Evolutionary conservation across 2,113 vertebrate species (phyloP).

Genomic region (Myrmophylax atrothorax): DNA sequence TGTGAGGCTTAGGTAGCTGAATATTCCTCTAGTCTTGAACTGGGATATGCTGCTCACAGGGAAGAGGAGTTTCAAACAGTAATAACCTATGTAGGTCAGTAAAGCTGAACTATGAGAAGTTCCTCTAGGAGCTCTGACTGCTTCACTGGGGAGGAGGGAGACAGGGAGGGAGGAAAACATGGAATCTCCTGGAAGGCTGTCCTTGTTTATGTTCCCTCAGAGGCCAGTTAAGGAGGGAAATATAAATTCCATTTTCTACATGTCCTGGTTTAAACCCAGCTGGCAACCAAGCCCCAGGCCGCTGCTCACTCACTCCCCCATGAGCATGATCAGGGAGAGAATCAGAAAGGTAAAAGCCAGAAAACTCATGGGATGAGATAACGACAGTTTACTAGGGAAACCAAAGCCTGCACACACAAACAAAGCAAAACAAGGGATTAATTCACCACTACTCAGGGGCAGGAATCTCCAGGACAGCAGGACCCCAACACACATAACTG

Average conservation of each 20-base stretch:
- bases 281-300: not conserved
- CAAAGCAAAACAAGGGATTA: not conserved
- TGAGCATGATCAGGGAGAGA: not conserved
- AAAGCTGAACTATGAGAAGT: not conserved
- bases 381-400: not conserved
- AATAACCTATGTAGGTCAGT: not conserved
- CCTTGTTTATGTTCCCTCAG: not conserved
- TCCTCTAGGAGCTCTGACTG: not conserved
- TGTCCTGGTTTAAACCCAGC: not conserved
- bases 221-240: not conserved
- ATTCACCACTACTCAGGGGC: not conserved
- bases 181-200: not conserved
- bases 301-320: not conserved
- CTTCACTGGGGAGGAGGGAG: not conserved
- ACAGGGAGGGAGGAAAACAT: not conserved
- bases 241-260: not conserved
- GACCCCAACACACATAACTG: too few species aligned
- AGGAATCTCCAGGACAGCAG: not conserved
- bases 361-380: not conserved
- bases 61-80: not conserved
- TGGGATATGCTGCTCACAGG: not conserved
- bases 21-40: not conserved
- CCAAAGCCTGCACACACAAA: not conserved
- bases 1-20: not conserved
- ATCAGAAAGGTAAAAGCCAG: not conserved